Percentiles rank a stretch among this genome's conserved stretches.
These are phyloP conservation scores for Drosophila equinoxialis DNA, from an alignment of 1,140 invertebrate genomes.

Conservation along the genomic window DNA sequence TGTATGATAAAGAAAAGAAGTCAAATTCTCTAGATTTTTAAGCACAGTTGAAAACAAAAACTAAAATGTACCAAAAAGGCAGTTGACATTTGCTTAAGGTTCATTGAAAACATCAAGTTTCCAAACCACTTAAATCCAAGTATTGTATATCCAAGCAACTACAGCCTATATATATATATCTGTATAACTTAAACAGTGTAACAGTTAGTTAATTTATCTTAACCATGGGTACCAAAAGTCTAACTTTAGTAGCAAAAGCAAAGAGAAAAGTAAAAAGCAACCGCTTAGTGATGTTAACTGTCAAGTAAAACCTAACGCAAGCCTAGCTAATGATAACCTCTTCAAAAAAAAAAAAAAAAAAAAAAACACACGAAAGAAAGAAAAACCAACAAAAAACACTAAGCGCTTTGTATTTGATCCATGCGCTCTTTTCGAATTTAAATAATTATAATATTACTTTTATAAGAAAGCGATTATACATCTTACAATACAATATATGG, in stretches of 20 bases:
- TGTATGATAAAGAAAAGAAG: constrained; percentile 67
- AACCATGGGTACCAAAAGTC: constrained; percentile 71
- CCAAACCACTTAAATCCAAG: constrained; percentile 41
- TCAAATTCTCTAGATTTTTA: constrained; percentile 75
- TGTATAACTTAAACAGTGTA: constrained; percentile 38
- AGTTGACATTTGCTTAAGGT: constrained; percentile 32
- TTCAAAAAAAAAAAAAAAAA: constrained; percentile 11
- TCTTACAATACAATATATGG: constrained; percentile 24
- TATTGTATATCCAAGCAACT: constrained; percentile 59
- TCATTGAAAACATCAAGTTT: constrained; percentile 17
- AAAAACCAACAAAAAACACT: constrained; percentile 48
- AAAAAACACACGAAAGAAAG: neutral
- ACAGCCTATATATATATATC: constrained; percentile 25
- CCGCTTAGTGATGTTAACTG: constrained; percentile 54
- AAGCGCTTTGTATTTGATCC: constrained; percentile 66
- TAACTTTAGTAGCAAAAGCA: constrained; percentile 53
- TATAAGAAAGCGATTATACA: constrained; percentile 33
- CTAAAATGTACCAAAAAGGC: constrained; percentile 67
- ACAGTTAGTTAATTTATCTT: constrained; percentile 56
- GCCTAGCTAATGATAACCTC: constrained; percentile 31
- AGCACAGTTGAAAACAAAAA: constrained; percentile 41
- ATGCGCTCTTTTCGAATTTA: constrained; percentile 79
- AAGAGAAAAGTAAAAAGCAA: constrained; percentile 34
- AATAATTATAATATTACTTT: constrained; percentile 72
- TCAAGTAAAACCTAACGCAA: constrained; percentile 47